Evolutionary conservation across 2,113 vertebrate genomes (phyloP).

Genomic region (Peucedramus taeniatus): DNA sequence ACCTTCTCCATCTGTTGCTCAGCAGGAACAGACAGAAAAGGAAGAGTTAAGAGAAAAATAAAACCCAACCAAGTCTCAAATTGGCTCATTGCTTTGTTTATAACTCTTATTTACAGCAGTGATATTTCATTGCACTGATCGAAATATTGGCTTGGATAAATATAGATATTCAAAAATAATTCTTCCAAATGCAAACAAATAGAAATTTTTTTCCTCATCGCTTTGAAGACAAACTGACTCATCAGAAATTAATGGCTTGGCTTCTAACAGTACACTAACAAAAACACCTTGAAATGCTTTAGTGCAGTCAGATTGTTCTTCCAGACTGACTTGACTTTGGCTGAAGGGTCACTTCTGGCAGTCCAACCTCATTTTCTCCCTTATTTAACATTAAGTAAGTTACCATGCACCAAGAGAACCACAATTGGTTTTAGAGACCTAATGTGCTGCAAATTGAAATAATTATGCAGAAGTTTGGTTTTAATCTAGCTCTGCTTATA

Average conservation of each 20-base stretch:
- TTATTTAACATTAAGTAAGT: background rate
- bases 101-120: background rate
- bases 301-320: background rate
- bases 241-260: background rate
- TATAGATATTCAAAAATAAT: background rate
- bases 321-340: background rate
- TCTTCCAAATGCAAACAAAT: background rate
- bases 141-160: background rate
- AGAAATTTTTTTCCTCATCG: background rate
- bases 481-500: background rate
- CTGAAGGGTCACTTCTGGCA: background rate
- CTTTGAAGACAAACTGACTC: background rate
- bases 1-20: constrained; percentile 46
- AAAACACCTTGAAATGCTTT: background rate
- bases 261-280: background rate
- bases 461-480: background rate
- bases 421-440: background rate
- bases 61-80: background rate
- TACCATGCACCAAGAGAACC: background rate
- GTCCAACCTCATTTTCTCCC: background rate
- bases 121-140: background rate
- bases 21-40: background rate
- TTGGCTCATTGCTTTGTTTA: background rate
- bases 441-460: background rate
- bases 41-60: constrained; percentile 2